phyloP scores from a whole-genome alignment of 2,113 vertebrate genomes.

The Pedetes capensis region DNA sequence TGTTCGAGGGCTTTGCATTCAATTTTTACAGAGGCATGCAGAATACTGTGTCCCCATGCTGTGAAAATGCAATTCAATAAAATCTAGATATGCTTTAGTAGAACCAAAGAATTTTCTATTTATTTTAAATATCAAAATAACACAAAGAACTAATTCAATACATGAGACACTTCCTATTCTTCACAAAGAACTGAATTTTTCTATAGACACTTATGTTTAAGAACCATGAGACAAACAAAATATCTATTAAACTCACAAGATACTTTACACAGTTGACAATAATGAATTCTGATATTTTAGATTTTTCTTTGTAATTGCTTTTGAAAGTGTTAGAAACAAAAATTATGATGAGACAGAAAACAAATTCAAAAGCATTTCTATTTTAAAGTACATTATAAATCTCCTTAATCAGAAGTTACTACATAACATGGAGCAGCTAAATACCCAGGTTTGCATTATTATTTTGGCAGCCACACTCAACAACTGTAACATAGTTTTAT shows the following conservation, averaged over 20 bases:
- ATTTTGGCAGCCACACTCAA: conserved; percentile 53
- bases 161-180: conserved; percentile 74
- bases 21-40: not conserved
- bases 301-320: conserved; percentile 68
- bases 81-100: conserved; percentile 64
- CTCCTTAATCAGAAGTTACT: conserved; percentile 46
- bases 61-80: conserved; percentile 56
- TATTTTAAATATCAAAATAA: conserved; percentile 80
- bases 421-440: not conserved
- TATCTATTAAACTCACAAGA: conserved; percentile 77
- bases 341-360: conserved; percentile 37
- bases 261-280: conserved; percentile 77
- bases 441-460: not conserved
- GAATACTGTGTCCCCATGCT: not conserved
- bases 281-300: conserved; percentile 65
- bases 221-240: conserved; percentile 73
- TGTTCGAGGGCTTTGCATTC: not conserved
- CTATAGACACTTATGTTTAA: conserved; percentile 71
- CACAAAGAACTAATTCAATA: conserved; percentile 76
- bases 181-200: conserved; percentile 73
- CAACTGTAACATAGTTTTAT: not conserved
- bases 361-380: conserved; percentile 8
- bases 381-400: conserved; percentile 50
- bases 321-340: conserved; percentile 71
- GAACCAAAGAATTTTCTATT: conserved; percentile 74